These are phyloP conservation scores for Loripinus fragilis DNA, from an alignment of 2,888 invertebrate genomes.

Conservation along the genomic window DNA sequence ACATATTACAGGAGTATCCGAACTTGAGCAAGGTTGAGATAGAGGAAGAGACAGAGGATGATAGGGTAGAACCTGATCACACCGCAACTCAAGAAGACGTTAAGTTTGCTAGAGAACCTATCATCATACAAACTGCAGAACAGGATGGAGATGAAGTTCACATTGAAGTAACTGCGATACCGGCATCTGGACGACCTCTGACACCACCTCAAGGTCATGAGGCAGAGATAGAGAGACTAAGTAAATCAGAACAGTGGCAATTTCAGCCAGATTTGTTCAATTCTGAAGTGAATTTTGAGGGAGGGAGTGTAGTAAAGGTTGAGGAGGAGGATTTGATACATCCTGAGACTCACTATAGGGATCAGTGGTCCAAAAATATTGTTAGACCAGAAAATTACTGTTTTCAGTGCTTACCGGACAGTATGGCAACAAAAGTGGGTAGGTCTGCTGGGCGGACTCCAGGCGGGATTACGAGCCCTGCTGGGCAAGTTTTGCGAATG, in stretches of 20 bases:
- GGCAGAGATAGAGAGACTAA: conserved; percentile 52
- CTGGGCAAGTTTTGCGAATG: conserved; percentile 70
- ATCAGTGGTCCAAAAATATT: conserved; percentile 53
- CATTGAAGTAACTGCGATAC: conserved; percentile 65
- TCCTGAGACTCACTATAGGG: neutral
- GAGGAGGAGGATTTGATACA: neutral
- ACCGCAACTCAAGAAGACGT: neutral
- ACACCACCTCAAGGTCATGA: conserved; percentile 47
- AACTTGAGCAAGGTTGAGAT: conserved; percentile 13
- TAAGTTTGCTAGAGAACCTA: conserved; percentile 33
- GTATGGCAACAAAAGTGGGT: conserved; percentile 67
- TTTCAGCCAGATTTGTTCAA: conserved; percentile 59
- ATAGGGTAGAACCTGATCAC: neutral
- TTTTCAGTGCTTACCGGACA: conserved; percentile 64
- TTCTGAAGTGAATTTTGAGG: neutral
- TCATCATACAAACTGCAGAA: conserved; percentile 46
- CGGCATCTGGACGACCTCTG: conserved; percentile 54
- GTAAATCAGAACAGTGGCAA: conserved; percentile 66
- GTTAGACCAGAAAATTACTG: conserved; percentile 68
- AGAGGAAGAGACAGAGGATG: neutral
- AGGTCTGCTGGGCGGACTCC: conserved; percentile 77
- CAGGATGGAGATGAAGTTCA: conserved; percentile 57
- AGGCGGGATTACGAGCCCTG: conserved; percentile 59
- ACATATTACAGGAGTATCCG: neutral
- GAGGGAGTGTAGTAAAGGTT: neutral